A percentile compares a stretch with the other conserved stretches of the same genome.
phyloP scores from a whole-genome alignment of 2,113 vertebrate genomes.

The Felis catus region DNA sequence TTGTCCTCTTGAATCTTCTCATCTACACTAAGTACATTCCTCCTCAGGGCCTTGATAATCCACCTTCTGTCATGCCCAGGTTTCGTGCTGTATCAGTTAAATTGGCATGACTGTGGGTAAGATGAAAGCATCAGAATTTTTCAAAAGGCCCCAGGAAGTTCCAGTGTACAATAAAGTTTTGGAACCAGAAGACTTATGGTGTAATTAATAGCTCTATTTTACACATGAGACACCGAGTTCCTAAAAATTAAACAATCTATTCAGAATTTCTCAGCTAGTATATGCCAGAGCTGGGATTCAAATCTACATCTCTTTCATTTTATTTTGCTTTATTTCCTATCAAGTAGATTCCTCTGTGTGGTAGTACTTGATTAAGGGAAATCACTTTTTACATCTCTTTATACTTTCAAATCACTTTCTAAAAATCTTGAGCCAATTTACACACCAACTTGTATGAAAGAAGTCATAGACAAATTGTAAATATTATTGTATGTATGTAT shows the following conservation, averaged over 20 bases:
- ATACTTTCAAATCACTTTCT: background rate
- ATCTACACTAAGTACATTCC: background rate
- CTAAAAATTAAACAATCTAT: background rate
- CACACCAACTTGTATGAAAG: background rate
- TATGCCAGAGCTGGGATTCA: background rate
- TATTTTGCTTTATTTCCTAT: background rate
- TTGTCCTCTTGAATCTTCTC: background rate
- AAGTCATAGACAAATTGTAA: background rate
- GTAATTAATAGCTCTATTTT: background rate
- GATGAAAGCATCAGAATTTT: background rate
- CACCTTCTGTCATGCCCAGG: background rate
- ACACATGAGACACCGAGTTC: background rate
- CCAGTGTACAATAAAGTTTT: background rate
- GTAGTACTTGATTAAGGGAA: background rate
- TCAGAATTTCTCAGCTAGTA: background rate
- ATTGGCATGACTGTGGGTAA: background rate
- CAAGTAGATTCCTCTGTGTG: background rate
- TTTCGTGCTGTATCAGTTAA: background rate
- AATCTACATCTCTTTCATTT: background rate
- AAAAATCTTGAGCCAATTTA: background rate
- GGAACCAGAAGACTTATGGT: background rate
- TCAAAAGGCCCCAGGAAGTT: background rate
- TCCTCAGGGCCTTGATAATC: background rate
- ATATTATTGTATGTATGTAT: background rate
- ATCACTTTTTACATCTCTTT: background rate